Evolutionary conservation across 2,888 invertebrate species (phyloP).

Genomic region (Calliscelio sp.): DNA sequence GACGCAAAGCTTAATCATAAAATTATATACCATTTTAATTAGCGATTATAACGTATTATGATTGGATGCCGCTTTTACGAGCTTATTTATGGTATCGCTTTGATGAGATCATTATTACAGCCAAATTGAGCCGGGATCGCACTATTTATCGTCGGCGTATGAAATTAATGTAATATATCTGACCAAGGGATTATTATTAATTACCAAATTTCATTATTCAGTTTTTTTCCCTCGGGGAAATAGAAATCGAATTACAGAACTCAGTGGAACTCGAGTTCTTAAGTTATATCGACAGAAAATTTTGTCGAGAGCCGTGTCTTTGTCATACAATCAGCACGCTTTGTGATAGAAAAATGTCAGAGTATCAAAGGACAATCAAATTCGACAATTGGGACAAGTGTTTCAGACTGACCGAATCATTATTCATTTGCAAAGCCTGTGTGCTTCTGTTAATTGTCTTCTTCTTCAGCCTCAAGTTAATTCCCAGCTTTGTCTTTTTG

Average conservation of each 20-base stretch:
- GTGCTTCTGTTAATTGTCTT: slow-evolving; percentile 41
- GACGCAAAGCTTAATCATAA: slow-evolving; percentile 8
- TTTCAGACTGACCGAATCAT: slow-evolving; percentile 48
- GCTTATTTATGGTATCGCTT: not conserved
- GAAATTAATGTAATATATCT: too few species aligned
- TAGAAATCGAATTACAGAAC: not conserved
- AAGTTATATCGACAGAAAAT: not conserved
- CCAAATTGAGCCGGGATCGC: too few species aligned
- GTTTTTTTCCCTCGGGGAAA: not conserved
- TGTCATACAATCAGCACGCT: slow-evolving; percentile 6
- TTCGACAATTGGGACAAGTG: slow-evolving; percentile 47
- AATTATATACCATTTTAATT: not conserved
- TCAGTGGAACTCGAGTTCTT: slow-evolving; percentile 1
- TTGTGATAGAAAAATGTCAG: slow-evolving; percentile 31
- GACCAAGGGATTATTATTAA: too few species aligned
- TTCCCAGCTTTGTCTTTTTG: not conserved
- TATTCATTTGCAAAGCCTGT: slow-evolving; percentile 38
- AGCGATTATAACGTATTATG: not conserved
- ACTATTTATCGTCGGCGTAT: too few species aligned
- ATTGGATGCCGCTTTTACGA: not conserved
- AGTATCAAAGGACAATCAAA: slow-evolving; percentile 38
- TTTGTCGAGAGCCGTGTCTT: not conserved
- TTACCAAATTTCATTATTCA: too few species aligned
- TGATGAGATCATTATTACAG: not conserved
- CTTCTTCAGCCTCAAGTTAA: not conserved